Base-by-base conservation (phyloP, 2,888 invertebrate genomes). In the Seladonia tumulorum region DNA sequence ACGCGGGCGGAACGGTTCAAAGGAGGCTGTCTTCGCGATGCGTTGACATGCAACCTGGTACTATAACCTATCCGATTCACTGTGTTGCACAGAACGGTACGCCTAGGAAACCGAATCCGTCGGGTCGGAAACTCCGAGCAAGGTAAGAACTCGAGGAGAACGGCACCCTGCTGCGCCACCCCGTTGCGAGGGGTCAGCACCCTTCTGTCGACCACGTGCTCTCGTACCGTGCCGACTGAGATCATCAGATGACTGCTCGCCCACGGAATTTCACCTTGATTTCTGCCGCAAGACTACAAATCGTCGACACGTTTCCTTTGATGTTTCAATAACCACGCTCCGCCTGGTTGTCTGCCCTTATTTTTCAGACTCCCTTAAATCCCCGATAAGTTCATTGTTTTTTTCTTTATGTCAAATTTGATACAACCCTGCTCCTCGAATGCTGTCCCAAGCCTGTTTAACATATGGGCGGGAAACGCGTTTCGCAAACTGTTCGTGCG, bases 151-250 rank as follows among this genome's bases (percentile, higher is more conserved):
- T 81, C 68, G 83, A 81, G 16, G 63, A 29, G 29, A 16, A 8
- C 63, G 75, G 83, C 81, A 39, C 25, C 91, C 90, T 29, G 90
- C 91, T 83, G 90, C 70, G 91, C 89, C 89, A 86, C 80, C 87
- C 90, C 77, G 91, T 88, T 77, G 85, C 83, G 87, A 88, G 85
- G 82, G 90, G 88, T 90, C 91, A 91, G 86, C 90, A 91, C 83
- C 86, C 90, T 88, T 73, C 18, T 89, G 86, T 74, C 70, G 49
- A 83, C 87, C 80, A 87, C 86, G 63, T 87, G 85, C 68, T 29
- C 57, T 14, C 85, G 79, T 29, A 47, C 72, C 25, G 42, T 76
- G 49, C 39, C 76, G 76, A 47, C 49, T 25, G 71, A n/a, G 57
- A 63, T 63, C 25, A 12, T 57, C 63, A 8, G 68, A 68, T 68